Conservation (phyloP, 1,140 invertebrate genomes). For the Phortica variegata region DNA sequence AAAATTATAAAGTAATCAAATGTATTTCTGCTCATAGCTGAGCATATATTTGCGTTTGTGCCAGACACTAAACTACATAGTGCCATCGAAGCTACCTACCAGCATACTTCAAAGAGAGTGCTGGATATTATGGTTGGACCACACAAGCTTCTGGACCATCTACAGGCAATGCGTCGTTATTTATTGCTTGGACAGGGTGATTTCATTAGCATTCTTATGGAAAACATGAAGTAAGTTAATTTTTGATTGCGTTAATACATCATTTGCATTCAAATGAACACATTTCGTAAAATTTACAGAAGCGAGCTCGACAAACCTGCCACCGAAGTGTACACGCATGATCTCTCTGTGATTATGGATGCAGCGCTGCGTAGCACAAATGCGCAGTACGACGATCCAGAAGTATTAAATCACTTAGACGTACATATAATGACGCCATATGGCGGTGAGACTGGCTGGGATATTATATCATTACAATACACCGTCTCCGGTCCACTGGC, state of each 20-base stretch:
- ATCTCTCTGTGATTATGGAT: constrained; percentile 85
- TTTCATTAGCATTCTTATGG: constrained; percentile 91
- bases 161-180: constrained; percentile 87
- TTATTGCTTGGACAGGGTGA: constrained; percentile 92
- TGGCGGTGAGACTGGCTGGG: constrained; percentile 88
- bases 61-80: constrained; percentile 72
- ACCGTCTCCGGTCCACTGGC: constrained; percentile 90
- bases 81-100: constrained; percentile 80
- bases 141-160: constrained; percentile 87
- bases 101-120: constrained; percentile 82
- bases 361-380: constrained; percentile 91
- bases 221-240: constrained; percentile 78
- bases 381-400: constrained; percentile 89
- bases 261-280: constrained; percentile 1
- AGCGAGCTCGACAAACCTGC: constrained; percentile 88
- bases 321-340: constrained; percentile 82
- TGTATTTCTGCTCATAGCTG: constrained; percentile 14
- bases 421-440: constrained; percentile 77
- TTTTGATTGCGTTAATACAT: background rate
- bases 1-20: constrained; percentile 30
- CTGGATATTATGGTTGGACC: constrained; percentile 82
- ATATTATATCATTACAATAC: constrained; percentile 93
- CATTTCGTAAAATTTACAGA: constrained; percentile 59
- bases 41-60: constrained; percentile 39
- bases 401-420: constrained; percentile 85